These are phyloP conservation scores for Grammomys surdaster DNA, from an alignment of 2,113 vertebrate genomes.

Conservation along the genomic window DNA sequence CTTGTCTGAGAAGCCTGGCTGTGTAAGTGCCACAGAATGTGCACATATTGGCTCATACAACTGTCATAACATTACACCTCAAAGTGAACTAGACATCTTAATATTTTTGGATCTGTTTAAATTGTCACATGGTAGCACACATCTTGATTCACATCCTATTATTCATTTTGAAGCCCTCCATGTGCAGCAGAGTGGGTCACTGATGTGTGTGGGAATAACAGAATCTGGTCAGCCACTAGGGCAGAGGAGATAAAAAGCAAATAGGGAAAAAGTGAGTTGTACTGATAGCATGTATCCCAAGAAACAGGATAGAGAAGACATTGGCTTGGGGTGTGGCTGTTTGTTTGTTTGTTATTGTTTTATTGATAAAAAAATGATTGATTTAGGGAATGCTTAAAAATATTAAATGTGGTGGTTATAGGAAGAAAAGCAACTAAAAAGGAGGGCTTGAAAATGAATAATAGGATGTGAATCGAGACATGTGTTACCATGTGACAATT, in stretches of 20 bases:
- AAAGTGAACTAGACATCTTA: too few relatives aligned
- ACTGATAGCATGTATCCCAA: background rate
- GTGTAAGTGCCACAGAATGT: background rate
- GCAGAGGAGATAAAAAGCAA: background rate
- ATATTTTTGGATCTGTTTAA: too few relatives aligned
- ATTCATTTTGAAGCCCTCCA: too few relatives aligned
- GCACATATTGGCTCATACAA: too few relatives aligned
- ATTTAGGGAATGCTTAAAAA: background rate
- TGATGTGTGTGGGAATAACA: background rate
- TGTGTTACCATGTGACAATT: background rate
- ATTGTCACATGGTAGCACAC: too few relatives aligned
- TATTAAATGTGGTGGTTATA: background rate
- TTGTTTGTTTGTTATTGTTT: background rate
- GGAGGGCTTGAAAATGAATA: background rate
- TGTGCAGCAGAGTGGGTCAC: background rate
- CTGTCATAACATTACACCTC: too few relatives aligned
- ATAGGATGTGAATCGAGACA: background rate
- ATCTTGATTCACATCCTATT: too few relatives aligned
- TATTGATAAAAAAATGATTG: background rate
- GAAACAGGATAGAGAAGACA: background rate
- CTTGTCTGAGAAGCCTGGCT: background rate
- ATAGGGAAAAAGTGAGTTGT: background rate
- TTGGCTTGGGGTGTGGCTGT: background rate
- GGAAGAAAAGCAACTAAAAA: background rate
- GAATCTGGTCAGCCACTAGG: fast-evolving